These are phyloP conservation scores for Pammene aurita DNA, from an alignment of 2,888 invertebrate species.

Conservation along the genomic window DNA sequence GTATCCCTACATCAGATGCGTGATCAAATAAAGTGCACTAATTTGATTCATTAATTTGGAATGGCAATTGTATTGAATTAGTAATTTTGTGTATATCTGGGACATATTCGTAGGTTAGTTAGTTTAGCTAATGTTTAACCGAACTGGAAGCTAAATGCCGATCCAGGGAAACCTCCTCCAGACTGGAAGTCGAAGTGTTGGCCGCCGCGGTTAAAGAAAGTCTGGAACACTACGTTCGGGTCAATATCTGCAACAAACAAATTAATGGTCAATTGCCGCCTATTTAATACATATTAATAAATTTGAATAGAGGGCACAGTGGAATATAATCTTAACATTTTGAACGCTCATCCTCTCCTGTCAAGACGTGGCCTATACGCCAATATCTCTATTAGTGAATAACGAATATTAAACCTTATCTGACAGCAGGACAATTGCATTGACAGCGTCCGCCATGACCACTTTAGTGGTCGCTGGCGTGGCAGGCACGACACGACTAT, in stretches of 20 bases:
- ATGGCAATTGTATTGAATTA: slow-evolving; percentile 36
- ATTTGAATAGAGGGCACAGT: too few species aligned
- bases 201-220: slow-evolving; percentile 88
- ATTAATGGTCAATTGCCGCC: background rate
- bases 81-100: slow-evolving; percentile 16
- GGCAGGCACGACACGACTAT: too few species aligned
- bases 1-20: background rate
- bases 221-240: slow-evolving; percentile 92
- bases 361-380: too few species aligned
- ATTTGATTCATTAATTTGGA: slow-evolving; percentile 34
- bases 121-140: slow-evolving; percentile 70
- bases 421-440: too few species aligned
- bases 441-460: too few species aligned
- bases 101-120: slow-evolving; percentile 1
- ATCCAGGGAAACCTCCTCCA: slow-evolving; percentile 82
- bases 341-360: too few species aligned
- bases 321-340: too few species aligned
- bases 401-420: too few species aligned
- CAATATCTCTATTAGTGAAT: too few species aligned
- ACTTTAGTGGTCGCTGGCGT: too few species aligned
- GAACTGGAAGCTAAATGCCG: slow-evolving; percentile 87
- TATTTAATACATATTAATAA: background rate
- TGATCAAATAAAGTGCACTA: slow-evolving; percentile 28
- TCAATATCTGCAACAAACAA: slow-evolving; percentile 87
- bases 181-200: slow-evolving; percentile 82